Evolutionary conservation across 2,888 invertebrate species (phyloP), one percentile per base, ranked within the genome.

Genomic region (Eretmocerus hayati): DNA sequence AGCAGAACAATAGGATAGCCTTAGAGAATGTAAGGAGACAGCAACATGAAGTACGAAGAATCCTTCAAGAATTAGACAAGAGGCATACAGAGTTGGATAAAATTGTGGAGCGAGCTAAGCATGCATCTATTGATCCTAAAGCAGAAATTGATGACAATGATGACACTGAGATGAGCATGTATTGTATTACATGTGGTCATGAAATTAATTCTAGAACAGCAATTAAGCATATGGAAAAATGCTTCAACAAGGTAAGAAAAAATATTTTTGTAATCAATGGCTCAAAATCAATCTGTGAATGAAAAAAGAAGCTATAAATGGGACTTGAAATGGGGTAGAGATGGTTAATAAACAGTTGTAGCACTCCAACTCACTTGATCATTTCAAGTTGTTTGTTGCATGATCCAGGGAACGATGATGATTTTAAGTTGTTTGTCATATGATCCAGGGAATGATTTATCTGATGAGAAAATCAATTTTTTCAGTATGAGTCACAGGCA

Each of bases 151-250:
- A 82, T 30, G 81, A 81, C 35, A 79, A 78, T 52, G 85, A 86
- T 52, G 84, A 84, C 61, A 79, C 81, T 42, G 83, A 84, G 60
- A 83, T 85, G 52, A 89, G 87, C 42, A 89, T 92, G 80, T 92
- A 92, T 69, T 97, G 97, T 71, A 90, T 96, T 26, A 95, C 95
- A 0, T 97, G 97, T 73, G 96, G 96, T 0, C 91, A 91, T 69
- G 95, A 96, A 75, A 87, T 96, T 52, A 88, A 90, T 68, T 88
- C 91, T 1, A 83, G 87, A 46, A 88, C 90, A 0, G 95, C 94
- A 0, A 83, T 95, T 18, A 90, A 90, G 62, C 97, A 97, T 66
- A 93, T 97, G 92, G 96, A 95, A 74, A 93, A 93, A 69, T 97
- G 96, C 71, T 97, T 94, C 72, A 87, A 91, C 58, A 96, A 96